Evolutionary conservation across 92 coral and sea anemone species (phyloP).

Genomic region (Pocillopora grandis): DNA sequence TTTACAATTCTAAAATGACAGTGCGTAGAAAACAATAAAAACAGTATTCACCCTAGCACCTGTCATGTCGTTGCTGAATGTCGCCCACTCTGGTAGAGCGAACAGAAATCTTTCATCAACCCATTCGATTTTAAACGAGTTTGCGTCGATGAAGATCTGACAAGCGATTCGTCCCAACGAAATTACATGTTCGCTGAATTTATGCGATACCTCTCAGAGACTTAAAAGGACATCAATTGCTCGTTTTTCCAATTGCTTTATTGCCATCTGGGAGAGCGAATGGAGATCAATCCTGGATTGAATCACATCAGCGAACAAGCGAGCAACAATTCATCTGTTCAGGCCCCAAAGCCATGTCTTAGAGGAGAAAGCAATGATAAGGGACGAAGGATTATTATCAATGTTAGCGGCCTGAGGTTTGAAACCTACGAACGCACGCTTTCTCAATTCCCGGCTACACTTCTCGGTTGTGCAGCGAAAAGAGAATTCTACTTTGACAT

Average conservation of each 20-base stretch:
- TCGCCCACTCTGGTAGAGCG: conserved; percentile 36
- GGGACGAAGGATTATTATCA: conserved; percentile 72
- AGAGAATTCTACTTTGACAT: conserved; percentile 80
- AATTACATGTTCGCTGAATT: conserved; percentile 5
- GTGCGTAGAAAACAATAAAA: conserved; percentile 74
- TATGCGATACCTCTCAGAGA: neutral
- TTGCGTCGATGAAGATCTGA: neutral
- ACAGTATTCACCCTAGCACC: conserved; percentile 69
- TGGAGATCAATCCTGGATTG: conserved; percentile 26
- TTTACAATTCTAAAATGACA: conserved; percentile 93
- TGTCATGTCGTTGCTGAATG: conserved; percentile 53
- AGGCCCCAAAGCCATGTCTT: conserved; percentile 5
- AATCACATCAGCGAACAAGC: conserved; percentile 45
- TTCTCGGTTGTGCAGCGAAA: conserved; percentile 83
- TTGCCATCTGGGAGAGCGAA: conserved; percentile 36
- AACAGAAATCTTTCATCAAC: conserved; percentile 26
- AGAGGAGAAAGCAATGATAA: conserved; percentile 28
- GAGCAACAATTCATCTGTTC: conserved; percentile 28
- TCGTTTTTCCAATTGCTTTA: conserved; percentile 36
- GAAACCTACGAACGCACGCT: conserved; percentile 86
- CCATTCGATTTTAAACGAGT: conserved; percentile 11
- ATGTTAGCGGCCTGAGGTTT: conserved; percentile 94
- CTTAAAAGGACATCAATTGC: conserved; percentile 41
- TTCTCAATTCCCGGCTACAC: conserved; percentile 80
- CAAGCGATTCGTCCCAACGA: neutral